Evolutionary conservation across 2,113 vertebrate genomes (phyloP), one percentile per base, ranked within the genome.

Genomic region (Megaleporinus macrocephalus): DNA sequence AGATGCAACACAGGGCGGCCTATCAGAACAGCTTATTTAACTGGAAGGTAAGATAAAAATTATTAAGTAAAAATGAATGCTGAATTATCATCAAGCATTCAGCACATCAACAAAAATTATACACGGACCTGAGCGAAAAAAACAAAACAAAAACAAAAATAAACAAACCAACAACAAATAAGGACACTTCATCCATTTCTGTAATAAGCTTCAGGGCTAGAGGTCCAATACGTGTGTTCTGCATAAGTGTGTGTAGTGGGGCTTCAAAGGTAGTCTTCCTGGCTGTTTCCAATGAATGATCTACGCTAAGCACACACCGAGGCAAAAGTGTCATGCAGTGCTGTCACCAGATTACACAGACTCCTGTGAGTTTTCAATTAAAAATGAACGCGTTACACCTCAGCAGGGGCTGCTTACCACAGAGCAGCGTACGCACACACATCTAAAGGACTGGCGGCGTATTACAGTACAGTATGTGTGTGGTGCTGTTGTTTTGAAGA

Each of bases 301-400:
- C 16, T 78, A 69, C 24, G 33, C 24, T 71, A 72, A 80, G 57
- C 53, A 30, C 30, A 72, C 55, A 49, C n/a, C 49, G 78, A 47
- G 30, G 78, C 78, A 4, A 57, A 70, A 44, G 24, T 44, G 53
- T 59, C 57, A 76, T 51, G 44, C 55, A 62, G 73, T 12, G 55
- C 29, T 63, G n/a, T 76, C 33, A 47, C 22, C 24, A 76, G 33
- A 26, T 26, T 47, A 29, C 68, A 61, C 11, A 33, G 41, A n/a
- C 44, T 82, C 75, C 57, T 78, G 68, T 30, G n/a, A 83, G 76
- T 70, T 59, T 84, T 63, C 59, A 82, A 82, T 89, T 68, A 85
- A 36, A 85, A 89, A 87, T 63, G 61, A 79, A 68, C 18, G 71
- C 53, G 55, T 65, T 53, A 78, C 27, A 29, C 49, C 68, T 20